These are phyloP conservation scores for Furnarius figulus DNA, from an alignment of 2,113 vertebrate species.

Conservation along the genomic window DNA sequence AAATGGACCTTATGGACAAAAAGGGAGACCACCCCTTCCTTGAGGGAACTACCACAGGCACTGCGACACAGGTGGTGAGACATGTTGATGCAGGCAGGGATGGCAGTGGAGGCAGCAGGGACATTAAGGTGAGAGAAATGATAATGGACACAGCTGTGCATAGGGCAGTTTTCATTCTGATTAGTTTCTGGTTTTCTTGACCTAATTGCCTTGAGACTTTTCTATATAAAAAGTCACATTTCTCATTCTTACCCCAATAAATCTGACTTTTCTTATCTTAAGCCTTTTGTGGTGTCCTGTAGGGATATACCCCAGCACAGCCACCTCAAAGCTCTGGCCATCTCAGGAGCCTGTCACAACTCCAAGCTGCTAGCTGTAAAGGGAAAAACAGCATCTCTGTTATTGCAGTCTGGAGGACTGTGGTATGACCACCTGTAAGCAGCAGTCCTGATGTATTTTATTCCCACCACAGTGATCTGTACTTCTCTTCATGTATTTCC, in stretches of 20 bases:
- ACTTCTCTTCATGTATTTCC: not conserved
- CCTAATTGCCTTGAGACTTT: not conserved
- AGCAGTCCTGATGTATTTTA: not conserved
- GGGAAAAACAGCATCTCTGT: not conserved
- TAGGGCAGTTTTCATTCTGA: fast-evolving
- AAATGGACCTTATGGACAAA: not conserved
- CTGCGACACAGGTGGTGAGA: not conserved
- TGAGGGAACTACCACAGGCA: fast-evolving
- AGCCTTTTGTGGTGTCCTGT: not conserved
- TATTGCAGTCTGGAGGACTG: not conserved
- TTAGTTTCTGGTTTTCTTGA: not conserved
- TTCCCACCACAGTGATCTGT: not conserved
- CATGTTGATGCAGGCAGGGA: fast-evolving
- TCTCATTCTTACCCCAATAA: not conserved
- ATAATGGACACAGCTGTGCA: fast-evolving
- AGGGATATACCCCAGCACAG: not conserved
- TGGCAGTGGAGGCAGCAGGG: fast-evolving
- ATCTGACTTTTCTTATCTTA: not conserved
- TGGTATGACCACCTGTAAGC: not conserved
- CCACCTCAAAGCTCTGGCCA: not conserved
- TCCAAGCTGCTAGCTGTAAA: not conserved
- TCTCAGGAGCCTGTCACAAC: not conserved
- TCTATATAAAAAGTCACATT: not conserved
- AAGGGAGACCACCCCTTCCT: not conserved
- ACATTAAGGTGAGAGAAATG: not conserved